Percentiles rank a stretch among this genome's conserved stretches.
Evolutionary conservation across 2,888 invertebrate genomes (phyloP).

Genomic region (Ichneumoninae sp.): DNA sequence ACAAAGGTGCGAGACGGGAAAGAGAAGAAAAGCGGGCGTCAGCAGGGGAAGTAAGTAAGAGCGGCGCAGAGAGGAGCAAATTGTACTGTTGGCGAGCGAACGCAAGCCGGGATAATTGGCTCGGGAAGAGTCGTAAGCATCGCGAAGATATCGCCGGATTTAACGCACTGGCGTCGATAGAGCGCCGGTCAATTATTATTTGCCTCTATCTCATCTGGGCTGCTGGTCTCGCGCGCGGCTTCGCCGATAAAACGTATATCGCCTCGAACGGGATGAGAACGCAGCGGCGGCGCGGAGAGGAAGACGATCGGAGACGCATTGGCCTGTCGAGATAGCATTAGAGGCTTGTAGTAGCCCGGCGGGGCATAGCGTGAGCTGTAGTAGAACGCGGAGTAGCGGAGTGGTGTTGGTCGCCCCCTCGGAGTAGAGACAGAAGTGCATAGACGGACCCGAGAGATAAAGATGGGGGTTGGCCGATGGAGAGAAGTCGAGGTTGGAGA

Average conservation of each 20-base stretch:
- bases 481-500: slow-evolving; percentile 50
- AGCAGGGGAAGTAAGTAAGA: background rate
- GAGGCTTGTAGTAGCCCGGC: background rate
- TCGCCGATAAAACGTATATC: background rate
- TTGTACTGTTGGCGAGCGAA: background rate
- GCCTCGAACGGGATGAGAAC: slow-evolving; percentile 37
- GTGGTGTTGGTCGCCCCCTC: slow-evolving; percentile 19
- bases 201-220: slow-evolving; percentile 32
- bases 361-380: slow-evolving; percentile 22
- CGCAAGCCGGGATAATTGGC: slow-evolving; percentile 46
- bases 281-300: slow-evolving; percentile 4
- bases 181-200: slow-evolving; percentile 52
- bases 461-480: slow-evolving; percentile 20
- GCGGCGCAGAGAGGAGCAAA: background rate
- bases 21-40: background rate
- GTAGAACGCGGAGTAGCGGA: slow-evolving; percentile 7
- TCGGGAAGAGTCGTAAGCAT: slow-evolving; percentile 39
- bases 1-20: background rate
- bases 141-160: slow-evolving; percentile 41
- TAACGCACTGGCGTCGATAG: slow-evolving; percentile 32
- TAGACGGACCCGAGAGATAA: slow-evolving; percentile 47
- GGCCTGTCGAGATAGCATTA: background rate
- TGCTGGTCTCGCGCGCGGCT: background rate
- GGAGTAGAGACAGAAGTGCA: slow-evolving; percentile 26
- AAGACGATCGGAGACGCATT: slow-evolving; percentile 22